These are phyloP conservation scores for Ceratina japonica DNA, from an alignment of 1,140 invertebrate species.

Conservation along the genomic window DNA sequence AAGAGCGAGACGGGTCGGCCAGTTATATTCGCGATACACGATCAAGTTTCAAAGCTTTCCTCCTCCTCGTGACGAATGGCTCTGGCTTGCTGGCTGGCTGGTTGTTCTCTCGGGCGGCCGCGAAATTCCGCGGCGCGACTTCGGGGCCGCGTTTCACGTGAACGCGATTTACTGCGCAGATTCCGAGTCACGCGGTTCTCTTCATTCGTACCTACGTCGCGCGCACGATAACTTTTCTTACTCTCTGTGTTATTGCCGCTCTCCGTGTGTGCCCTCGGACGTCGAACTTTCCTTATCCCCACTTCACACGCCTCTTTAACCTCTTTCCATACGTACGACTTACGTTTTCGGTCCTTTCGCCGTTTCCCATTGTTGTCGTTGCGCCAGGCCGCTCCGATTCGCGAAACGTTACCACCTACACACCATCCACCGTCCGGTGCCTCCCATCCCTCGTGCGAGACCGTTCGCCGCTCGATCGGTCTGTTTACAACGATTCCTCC, in stretches of 20 bases:
- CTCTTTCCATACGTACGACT: slow-evolving; percentile 29
- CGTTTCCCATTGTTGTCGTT: neutral
- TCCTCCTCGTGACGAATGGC: slow-evolving; percentile 26
- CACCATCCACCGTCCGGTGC: too few species aligned
- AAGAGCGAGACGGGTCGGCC: neutral
- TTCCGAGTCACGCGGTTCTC: slow-evolving; percentile 60
- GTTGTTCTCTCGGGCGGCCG: neutral
- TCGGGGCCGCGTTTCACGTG: slow-evolving; percentile 44
- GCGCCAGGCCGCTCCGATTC: neutral
- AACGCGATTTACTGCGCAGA: slow-evolving; percentile 61
- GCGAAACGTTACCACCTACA: too few species aligned
- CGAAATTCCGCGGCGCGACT: slow-evolving; percentile 41
- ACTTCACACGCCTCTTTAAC: slow-evolving; percentile 11
- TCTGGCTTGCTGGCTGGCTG: neutral
- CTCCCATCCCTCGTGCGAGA: neutral
- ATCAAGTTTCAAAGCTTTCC: slow-evolving; percentile 15
- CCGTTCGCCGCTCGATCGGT: neutral
- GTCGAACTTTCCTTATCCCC: slow-evolving; percentile 47
- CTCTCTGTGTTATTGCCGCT: slow-evolving; percentile 25
- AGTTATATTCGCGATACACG: neutral
- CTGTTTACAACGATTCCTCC: neutral
- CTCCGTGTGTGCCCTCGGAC: slow-evolving; percentile 27
- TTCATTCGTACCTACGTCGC: slow-evolving; percentile 44
- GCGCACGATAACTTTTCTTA: slow-evolving; percentile 50
- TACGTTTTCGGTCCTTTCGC: slow-evolving; percentile 25